phyloP scores from a whole-genome alignment of 1,140 invertebrate genomes.

The Zaprionus inermis region DNA sequence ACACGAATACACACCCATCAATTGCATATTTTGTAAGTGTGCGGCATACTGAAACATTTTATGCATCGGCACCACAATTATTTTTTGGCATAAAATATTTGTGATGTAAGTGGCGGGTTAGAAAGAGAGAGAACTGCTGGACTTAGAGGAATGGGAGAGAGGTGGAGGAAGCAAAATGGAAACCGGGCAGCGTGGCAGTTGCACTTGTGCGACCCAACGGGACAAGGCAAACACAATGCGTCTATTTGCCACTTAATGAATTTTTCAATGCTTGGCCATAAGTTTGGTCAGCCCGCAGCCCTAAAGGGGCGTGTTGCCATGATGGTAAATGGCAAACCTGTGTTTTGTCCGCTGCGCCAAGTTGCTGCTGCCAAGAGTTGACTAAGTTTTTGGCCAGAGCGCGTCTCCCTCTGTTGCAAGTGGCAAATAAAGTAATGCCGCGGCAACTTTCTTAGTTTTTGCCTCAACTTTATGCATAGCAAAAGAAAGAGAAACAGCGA shows the following conservation, averaged over 20 bases:
- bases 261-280: constrained; percentile 45
- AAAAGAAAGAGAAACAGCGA: neutral
- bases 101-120: constrained; percentile 20
- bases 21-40: constrained; percentile 10
- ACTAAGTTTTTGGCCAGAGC: constrained; percentile 31
- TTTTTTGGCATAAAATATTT: constrained; percentile 46
- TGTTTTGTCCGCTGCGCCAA: constrained; percentile 56
- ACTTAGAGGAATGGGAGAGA: neutral
- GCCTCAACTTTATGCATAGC: constrained; percentile 14
- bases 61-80: constrained; percentile 20
- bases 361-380: constrained; percentile 62
- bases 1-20: constrained; percentile 14
- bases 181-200: neutral
- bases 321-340: constrained; percentile 73
- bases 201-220: neutral
- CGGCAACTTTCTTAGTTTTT: constrained; percentile 42
- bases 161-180: neutral
- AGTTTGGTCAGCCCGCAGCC: constrained; percentile 3
- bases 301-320: neutral
- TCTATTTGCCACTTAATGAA: constrained; percentile 80
- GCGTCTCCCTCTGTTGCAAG: constrained; percentile 39
- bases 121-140: too few relatives aligned
- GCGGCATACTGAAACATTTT: constrained; percentile 26
- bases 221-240: constrained; percentile 67
- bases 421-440: constrained; percentile 73